A percentile compares a stretch with the other conserved stretches of the same genome.
phyloP scores from a whole-genome alignment of 1,140 invertebrate genomes.

The Bursaphelenchus mucronatus region DNA sequence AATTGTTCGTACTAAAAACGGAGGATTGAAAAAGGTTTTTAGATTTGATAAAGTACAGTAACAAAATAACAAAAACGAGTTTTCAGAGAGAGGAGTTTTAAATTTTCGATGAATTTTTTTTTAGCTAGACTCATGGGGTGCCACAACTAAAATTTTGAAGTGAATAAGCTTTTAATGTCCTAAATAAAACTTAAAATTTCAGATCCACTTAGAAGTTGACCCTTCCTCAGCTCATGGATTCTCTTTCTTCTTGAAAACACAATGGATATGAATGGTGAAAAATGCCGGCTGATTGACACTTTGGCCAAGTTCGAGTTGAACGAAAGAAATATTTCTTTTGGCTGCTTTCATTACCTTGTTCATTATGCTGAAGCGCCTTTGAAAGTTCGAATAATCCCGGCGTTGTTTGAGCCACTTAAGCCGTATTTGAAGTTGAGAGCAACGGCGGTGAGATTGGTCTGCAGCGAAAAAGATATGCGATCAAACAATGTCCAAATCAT shows the following conservation, averaged over 20 bases:
- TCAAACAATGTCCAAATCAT: slow-evolving; percentile 37
- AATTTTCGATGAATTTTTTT: no score
- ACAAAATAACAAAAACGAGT: no score
- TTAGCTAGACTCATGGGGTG: no score
- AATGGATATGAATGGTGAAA: slow-evolving; percentile 33
- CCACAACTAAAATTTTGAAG: no score
- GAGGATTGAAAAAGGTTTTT: no score
- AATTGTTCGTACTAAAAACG: no score
- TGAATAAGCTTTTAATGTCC: no score
- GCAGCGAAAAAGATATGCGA: slow-evolving; percentile 24
- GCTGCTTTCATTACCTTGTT: slow-evolving; percentile 39
- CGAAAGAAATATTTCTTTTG: slow-evolving; percentile 24
- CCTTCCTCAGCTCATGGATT: slow-evolving; percentile 24
- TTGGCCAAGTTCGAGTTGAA: slow-evolving; percentile 27
- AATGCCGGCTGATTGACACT: slow-evolving; percentile 29
- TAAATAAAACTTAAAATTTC: neutral
- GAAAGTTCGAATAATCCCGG: slow-evolving; percentile 21
- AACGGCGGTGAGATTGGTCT: slow-evolving; percentile 37
- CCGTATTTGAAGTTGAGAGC: slow-evolving; percentile 19
- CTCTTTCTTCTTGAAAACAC: slow-evolving; percentile 28
- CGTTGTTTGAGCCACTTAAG: slow-evolving; percentile 24
- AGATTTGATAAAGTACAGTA: no score
- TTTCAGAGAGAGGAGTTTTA: no score
- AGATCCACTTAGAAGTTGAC: slow-evolving; percentile 34
- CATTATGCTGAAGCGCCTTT: slow-evolving; percentile 29